Percentiles rank a stretch among this genome's conserved stretches.
These are phyloP conservation scores for Neopipo cinnamomea DNA, from an alignment of 2,113 vertebrate species.

Conservation along the genomic window DNA sequence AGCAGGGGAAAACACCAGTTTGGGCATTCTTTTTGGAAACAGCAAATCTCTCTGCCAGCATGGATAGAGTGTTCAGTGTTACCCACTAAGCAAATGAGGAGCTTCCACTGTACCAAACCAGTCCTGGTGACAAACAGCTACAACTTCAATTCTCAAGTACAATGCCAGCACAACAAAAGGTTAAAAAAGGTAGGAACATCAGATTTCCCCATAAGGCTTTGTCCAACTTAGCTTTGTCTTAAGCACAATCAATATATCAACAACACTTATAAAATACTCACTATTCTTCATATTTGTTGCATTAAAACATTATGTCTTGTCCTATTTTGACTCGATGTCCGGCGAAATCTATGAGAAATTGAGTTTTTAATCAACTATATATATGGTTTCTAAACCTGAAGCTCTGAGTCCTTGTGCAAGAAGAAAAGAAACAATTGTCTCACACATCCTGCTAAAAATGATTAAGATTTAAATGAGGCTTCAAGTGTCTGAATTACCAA, in stretches of 20 bases:
- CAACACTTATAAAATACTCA: not conserved
- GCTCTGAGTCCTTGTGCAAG: not conserved
- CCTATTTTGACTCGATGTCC: not conserved
- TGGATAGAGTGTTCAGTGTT: fast-evolving
- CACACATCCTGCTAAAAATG: no score
- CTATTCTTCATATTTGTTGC: not conserved
- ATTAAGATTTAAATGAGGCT: no score
- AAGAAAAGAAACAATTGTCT: not conserved
- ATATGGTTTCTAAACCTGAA: not conserved
- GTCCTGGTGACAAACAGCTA: fast-evolving
- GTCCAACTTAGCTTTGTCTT: not conserved
- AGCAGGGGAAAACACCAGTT: not conserved
- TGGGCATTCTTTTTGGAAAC: not conserved
- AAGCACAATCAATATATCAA: not conserved
- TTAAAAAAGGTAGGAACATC: not conserved
- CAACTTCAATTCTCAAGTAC: not conserved
- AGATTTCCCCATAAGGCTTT: not conserved
- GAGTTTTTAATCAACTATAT: not conserved
- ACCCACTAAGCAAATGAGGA: not conserved
- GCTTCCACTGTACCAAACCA: not conserved
- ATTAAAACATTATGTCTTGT: not conserved
- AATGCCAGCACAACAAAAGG: not conserved
- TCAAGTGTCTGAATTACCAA: no score
- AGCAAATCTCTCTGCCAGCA: not conserved
- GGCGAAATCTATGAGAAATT: not conserved